Evolutionary conservation across 2,888 invertebrate species (phyloP), one percentile per base, ranked within the genome.

Genomic region (Cosmopolites sordidus): DNA sequence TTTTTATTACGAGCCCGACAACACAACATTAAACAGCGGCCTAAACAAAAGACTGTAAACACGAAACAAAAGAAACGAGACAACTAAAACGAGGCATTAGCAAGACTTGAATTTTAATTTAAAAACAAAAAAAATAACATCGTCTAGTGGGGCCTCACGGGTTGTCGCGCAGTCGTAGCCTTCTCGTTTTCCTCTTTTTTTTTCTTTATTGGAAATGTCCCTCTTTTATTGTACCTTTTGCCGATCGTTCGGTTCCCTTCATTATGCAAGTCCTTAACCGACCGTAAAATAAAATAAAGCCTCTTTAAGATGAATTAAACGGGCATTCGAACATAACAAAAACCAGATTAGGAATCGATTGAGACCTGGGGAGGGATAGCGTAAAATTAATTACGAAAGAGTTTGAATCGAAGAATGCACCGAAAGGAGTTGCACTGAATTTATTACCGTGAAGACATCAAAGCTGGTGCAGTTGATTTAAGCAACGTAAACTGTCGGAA

Each of bases 61-160:
- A 54, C 61, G 60, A 66, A 65, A 65, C 66, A 66, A 70, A 66
- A 67, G 65, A 64, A 67, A 68, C 65, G 22, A 68, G 65, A 67
- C 62, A 62, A 66, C 47, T 12, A 38, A 38, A 48, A 53, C 53
- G 37, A 45, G 43, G 38, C 67, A 66, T 69, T 66, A 68, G 66
- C 68, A 63, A 69, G 67, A 67, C 67, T 54, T 66, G 70, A 69
- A 70, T 70, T 70, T 68, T 69, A 70, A 70, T 69, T 67, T 58
- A 55, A 59, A 62, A 63, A 56, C 62, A 64, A 63, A 62, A 62
- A 62, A 60, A 58, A 55, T 43, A 46, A 48, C 51, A 55, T 54
- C 53, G 57, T 59, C 59, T 60, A 59, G 56, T 59, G 56, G 56
- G 53, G 56, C 53, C 57, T 56, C 22, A 22, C 22, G 22, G 22